Evolutionary conservation across 2,888 invertebrate genomes (phyloP), one percentile per base, ranked within the genome.

Genomic region (Epinotia bilunana): DNA sequence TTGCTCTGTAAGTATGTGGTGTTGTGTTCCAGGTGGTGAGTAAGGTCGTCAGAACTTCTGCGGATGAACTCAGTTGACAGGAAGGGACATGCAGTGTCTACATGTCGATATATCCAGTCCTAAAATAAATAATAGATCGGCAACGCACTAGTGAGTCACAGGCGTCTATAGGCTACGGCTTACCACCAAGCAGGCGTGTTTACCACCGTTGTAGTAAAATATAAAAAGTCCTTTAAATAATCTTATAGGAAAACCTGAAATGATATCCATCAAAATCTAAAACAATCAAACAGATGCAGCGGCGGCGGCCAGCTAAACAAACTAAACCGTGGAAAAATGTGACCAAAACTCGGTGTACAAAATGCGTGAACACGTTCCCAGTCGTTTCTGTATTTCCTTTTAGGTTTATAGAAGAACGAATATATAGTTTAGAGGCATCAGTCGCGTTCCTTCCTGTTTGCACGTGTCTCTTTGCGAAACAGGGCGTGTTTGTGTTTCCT

Each of bases 341-440:
- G 79, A 82, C 80, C 81, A 67, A 83, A 81, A 64, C 58, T 39
- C 39, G 23, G 74, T 58, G 13, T 58, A 43, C 60, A 74, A 53
- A 60, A 64, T 49, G 70, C 81, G 87, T 86, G 88, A 88, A 91
- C 92, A 92, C 89, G 89, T 90, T 82, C 85, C 23, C 3, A 82
- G 84, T 83, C 86, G 87, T 89, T 90, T 90, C 89, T 89, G 88
- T 90, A 88, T 88, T 90, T 81, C 67, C 78, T 73, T 76, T 77
- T 75, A 76, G 72, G 80, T 80, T 79, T 78, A 79, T 74, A 78
- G 79, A 81, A 80, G 81, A 77, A 79, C 77, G 79, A 81, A 83
- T 87, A 86, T 87, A 71, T 67, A 61, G 87, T 90, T 89, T 87
- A 86, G 87, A 83, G 80, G 83, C 79, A 82, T 80, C 82, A 80